Evolutionary conservation across 2,888 invertebrate species (phyloP).

Genomic region (Athalia circularis): DNA sequence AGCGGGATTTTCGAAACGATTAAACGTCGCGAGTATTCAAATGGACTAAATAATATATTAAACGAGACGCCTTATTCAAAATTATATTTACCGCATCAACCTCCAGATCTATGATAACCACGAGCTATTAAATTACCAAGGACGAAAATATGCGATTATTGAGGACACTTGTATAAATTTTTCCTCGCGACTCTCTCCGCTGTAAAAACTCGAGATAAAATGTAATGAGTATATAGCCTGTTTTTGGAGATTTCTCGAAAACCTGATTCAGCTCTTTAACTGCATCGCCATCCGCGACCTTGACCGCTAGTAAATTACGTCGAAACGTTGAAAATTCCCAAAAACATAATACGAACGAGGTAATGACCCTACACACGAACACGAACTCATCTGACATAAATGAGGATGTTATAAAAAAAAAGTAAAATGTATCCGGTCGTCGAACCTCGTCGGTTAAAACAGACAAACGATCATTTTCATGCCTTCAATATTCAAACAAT

Average conservation of each 20-base stretch:
- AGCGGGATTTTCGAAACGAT: too few species aligned
- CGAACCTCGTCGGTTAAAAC: neutral
- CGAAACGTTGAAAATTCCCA: neutral
- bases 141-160: neutral
- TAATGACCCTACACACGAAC: neutral
- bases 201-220: neutral
- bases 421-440: conserved; percentile 3
- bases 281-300: neutral
- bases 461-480: neutral
- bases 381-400: too few species aligned
- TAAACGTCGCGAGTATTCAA: too few species aligned
- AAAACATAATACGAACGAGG: neutral
- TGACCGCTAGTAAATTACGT: conserved; percentile 14
- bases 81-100: too few species aligned
- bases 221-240: neutral
- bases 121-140: too few species aligned
- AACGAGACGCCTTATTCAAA: too few species aligned
- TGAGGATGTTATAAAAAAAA: neutral
- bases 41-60: too few species aligned
- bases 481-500: too few species aligned
- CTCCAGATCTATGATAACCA: too few species aligned
- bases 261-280: neutral
- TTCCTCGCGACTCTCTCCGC: neutral
- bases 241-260: conserved; percentile 2
- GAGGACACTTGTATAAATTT: neutral